Evolutionary conservation across 2,113 vertebrate species (phyloP).

Genomic region (Oceanites oceanicus): DNA sequence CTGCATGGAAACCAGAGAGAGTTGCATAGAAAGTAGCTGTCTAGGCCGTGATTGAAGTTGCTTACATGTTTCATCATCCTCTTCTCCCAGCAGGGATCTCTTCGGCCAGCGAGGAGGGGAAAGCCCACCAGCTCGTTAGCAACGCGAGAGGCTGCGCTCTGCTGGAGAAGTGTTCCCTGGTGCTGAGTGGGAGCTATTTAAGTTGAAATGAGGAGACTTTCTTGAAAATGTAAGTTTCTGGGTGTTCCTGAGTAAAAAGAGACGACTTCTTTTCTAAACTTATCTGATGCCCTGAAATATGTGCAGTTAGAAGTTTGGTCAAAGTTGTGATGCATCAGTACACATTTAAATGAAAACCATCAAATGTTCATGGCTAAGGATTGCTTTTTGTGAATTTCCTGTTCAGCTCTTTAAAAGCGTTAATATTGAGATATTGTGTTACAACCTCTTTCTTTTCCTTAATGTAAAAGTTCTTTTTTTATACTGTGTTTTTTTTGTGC

Average conservation of each 20-base stretch:
- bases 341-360: background rate
- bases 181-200: background rate
- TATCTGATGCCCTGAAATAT: background rate
- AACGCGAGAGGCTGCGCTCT: accelerated
- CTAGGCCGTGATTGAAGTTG: background rate
- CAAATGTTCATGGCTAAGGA: background rate
- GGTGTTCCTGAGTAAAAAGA: background rate
- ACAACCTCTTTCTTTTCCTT: background rate
- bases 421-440: background rate
- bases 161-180: background rate
- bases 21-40: background rate
- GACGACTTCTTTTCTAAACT: background rate
- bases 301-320: background rate
- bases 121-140: background rate
- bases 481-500: background rate
- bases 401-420: background rate
- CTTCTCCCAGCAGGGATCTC: background rate
- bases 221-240: background rate
- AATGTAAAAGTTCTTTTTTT: background rate
- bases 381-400: background rate
- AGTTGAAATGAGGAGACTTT: background rate
- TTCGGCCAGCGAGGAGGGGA: accelerated
- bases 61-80: background rate
- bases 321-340: background rate
- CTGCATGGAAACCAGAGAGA: background rate